phyloP scores from a whole-genome alignment of 2,888 invertebrate species.

The Cartodere bifasciata region DNA sequence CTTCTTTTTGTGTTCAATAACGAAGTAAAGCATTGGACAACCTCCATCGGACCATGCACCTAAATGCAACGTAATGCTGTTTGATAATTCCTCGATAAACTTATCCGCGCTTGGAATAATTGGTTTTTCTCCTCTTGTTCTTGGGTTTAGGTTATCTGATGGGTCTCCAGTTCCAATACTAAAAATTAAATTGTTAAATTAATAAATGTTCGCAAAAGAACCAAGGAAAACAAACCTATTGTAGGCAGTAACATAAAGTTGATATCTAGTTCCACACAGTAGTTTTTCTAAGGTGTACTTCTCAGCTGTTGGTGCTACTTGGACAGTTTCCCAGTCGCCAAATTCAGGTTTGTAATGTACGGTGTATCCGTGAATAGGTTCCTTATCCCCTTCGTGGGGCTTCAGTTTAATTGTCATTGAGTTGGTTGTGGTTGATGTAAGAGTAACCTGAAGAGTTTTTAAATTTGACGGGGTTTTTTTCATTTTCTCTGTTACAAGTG shows the following conservation, averaged over 20 bases:
- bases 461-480: constrained; percentile 1
- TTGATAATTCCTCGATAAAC: constrained; percentile 87
- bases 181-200: constrained; percentile 12
- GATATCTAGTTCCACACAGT: constrained; percentile 87
- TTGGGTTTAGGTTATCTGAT: constrained; percentile 77
- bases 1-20: constrained; percentile 90
- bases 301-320: constrained; percentile 55
- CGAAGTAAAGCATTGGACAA: constrained; percentile 90
- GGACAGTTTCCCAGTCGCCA: constrained; percentile 85
- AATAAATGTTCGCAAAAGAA: neutral
- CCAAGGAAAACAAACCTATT: constrained; percentile 51
- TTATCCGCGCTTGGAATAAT: constrained; percentile 81
- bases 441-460: constrained; percentile 40
- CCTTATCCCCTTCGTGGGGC: constrained; percentile 64
- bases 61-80: constrained; percentile 82
- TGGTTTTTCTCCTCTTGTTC: constrained; percentile 88
- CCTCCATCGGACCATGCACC: constrained; percentile 91
- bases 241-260: constrained; percentile 84
- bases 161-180: constrained; percentile 88
- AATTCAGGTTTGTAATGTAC: constrained; percentile 90
- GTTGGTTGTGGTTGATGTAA: constrained; percentile 64
- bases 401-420: constrained; percentile 60
- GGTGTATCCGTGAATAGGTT: constrained; percentile 85
- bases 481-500: neutral
- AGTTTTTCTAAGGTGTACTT: constrained; percentile 78